A percentile compares a stretch with the other conserved stretches of the same genome.
phyloP scores from a whole-genome alignment of 2,797 vertebrate species.

The Cyprinella venusta region DNA sequence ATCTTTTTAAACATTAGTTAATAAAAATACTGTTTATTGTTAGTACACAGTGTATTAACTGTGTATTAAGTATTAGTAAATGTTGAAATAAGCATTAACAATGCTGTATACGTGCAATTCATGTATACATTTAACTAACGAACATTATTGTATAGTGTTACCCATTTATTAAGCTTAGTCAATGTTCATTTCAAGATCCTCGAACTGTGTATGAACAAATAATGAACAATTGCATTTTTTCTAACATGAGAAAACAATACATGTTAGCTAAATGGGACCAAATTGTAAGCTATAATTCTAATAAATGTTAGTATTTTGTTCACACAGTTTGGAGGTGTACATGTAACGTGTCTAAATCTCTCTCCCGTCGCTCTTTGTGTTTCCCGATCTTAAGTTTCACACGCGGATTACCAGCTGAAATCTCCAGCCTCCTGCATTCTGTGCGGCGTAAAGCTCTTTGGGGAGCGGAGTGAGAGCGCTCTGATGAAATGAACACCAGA shows the following conservation, averaged over 20 bases:
- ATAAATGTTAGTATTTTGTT: neutral
- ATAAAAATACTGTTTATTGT: too few relatives aligned
- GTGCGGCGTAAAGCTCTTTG: constrained; percentile 26
- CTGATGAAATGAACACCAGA: constrained; percentile 41
- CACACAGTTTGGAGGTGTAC: neutral
- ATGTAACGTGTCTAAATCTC: constrained; percentile 25
- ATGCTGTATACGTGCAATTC: too few relatives aligned
- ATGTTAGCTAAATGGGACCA: too few relatives aligned
- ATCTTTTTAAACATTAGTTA: too few relatives aligned
- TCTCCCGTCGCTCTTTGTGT: constrained; percentile 11
- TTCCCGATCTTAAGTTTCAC: constrained; percentile 48
- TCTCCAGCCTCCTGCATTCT: constrained; percentile 15
- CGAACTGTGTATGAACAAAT: neutral
- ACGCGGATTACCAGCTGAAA: constrained; percentile 50
- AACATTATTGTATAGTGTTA: too few relatives aligned
- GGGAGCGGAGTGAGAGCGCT: constrained; percentile 19
- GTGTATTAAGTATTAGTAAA: too few relatives aligned
- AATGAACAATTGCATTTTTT: neutral
- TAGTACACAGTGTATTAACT: too few relatives aligned
- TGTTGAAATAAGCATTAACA: too few relatives aligned
- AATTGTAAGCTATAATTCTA: neutral
- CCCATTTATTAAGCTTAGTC: neutral
- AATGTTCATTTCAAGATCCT: neutral
- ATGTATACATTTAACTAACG: too few relatives aligned
- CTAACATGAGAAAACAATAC: too few relatives aligned